These are phyloP conservation scores for Brachionus asplanchnoidis DNA, from an alignment of 1,140 invertebrate species.

Conservation along the genomic window DNA sequence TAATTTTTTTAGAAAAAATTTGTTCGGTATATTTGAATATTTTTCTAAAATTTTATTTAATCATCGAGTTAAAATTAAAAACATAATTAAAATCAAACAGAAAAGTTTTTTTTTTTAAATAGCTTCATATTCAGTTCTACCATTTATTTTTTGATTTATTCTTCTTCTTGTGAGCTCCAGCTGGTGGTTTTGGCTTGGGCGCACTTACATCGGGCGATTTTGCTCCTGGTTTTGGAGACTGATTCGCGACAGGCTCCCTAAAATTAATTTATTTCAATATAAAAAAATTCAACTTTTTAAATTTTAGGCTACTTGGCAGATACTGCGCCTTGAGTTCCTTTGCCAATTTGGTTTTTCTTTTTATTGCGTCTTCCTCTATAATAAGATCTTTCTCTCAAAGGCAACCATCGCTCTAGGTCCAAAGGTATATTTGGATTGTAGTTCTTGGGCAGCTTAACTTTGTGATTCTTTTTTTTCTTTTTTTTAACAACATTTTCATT, in stretches of 20 bases:
- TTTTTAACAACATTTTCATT: conserved; percentile 46
- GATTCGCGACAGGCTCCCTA: neutral
- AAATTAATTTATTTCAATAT: neutral
- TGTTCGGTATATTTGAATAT: no score
- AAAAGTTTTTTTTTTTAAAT: neutral
- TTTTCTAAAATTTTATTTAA: neutral
- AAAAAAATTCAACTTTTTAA: neutral
- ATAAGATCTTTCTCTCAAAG: conserved; percentile 81
- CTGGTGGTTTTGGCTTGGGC: neutral
- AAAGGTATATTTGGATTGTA: conserved; percentile 73
- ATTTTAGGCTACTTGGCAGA: neutral
- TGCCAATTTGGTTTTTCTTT: conserved; percentile 20
- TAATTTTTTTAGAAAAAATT: no score
- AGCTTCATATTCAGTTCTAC: neutral
- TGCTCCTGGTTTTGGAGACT: conserved; percentile 10
- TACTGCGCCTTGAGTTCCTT: conserved; percentile 42
- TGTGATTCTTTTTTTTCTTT: conserved; percentile 69
- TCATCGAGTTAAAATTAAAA: neutral
- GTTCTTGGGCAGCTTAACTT: conserved; percentile 74
- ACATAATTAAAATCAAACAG: neutral
- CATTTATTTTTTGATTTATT: conserved; percentile 21
- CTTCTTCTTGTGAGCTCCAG: conserved; percentile 23
- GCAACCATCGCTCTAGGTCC: conserved; percentile 96
- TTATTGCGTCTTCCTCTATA: conserved; percentile 59
- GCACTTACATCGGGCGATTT: neutral